Evolutionary conservation across 2,888 invertebrate genomes (phyloP).

Genomic region (Trichopoda pennipes): DNA sequence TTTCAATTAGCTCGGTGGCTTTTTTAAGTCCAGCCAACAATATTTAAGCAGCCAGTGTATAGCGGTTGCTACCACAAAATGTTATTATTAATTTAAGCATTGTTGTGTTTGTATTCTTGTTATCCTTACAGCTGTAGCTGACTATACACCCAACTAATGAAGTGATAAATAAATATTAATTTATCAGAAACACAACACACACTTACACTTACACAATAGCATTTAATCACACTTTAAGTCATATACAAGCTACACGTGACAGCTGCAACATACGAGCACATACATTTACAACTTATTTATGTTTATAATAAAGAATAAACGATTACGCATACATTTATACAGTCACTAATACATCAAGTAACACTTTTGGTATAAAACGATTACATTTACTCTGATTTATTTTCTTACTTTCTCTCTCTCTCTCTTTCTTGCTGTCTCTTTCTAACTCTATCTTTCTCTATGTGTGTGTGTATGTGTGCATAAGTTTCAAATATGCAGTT

Average conservation of each 20-base stretch:
- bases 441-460: background rate
- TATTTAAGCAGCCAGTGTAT: conserved; percentile 17
- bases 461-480: background rate
- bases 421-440: background rate
- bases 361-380: conserved; percentile 6
- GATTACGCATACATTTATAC: background rate
- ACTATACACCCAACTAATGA: conserved; percentile 44
- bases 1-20: conserved; percentile 43
- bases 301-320: background rate
- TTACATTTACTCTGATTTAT: background rate
- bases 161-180: conserved; percentile 58
- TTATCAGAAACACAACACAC: background rate
- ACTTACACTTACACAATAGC: background rate
- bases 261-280: background rate
- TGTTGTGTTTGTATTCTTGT: background rate
- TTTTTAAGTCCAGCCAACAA: conserved; percentile 1
- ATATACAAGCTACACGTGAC: conserved; percentile 1
- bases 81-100: conserved; percentile 62
- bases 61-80: conserved; percentile 49
- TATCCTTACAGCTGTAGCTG: background rate
- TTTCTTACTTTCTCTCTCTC: background rate
- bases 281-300: background rate
- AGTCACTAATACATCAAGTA: conserved; percentile 18
- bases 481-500: background rate
- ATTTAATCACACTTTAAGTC: background rate